Evolutionary conservation across 1,140 invertebrate genomes (phyloP).

Genomic region (Ceratoteleas bidentatus): DNA sequence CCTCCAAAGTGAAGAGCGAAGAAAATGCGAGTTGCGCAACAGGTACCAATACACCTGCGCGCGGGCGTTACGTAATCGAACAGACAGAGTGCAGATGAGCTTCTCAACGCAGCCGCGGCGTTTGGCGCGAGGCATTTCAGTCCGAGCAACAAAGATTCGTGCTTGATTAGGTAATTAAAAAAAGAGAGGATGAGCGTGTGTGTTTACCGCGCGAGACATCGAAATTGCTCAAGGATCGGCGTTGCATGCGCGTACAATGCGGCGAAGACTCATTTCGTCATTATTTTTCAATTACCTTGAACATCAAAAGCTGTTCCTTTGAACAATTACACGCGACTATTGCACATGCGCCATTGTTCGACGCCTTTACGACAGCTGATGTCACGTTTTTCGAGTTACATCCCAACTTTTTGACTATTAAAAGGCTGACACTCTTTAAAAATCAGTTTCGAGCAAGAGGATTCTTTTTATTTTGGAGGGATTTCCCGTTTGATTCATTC

Average conservation of each 20-base stretch:
- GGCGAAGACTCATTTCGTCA: constrained; percentile 53
- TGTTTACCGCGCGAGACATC: constrained; percentile 35
- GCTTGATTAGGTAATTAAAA: constrained; percentile 59
- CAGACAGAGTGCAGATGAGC: constrained; percentile 71
- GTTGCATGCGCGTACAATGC: constrained; percentile 49
- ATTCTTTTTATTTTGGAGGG: too few relatives aligned
- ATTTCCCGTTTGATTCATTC: too few relatives aligned
- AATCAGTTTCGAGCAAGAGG: too few relatives aligned
- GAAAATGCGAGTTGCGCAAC: constrained; percentile 79
- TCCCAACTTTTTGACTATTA: background rate
- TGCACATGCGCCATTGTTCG: constrained; percentile 46
- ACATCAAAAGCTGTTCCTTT: constrained; percentile 56
- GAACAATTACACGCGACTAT: constrained; percentile 52
- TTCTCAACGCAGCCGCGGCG: constrained; percentile 23
- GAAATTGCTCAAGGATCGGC: constrained; percentile 47
- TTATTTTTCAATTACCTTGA: constrained; percentile 65
- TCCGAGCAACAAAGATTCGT: constrained; percentile 23
- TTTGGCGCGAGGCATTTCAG: constrained; percentile 26
- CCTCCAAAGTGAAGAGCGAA: constrained; percentile 78
- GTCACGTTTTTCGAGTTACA: constrained; percentile 7
- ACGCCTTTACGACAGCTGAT: constrained; percentile 29
- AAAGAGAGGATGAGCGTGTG: constrained; percentile 20
- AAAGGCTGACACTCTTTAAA: too few relatives aligned
- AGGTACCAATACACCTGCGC: constrained; percentile 74
- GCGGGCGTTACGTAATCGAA: constrained; percentile 75